A percentile compares a stretch with the other conserved stretches of the same genome.
phyloP scores from a whole-genome alignment of 2,797 vertebrate species.

The Columba guinea region DNA sequence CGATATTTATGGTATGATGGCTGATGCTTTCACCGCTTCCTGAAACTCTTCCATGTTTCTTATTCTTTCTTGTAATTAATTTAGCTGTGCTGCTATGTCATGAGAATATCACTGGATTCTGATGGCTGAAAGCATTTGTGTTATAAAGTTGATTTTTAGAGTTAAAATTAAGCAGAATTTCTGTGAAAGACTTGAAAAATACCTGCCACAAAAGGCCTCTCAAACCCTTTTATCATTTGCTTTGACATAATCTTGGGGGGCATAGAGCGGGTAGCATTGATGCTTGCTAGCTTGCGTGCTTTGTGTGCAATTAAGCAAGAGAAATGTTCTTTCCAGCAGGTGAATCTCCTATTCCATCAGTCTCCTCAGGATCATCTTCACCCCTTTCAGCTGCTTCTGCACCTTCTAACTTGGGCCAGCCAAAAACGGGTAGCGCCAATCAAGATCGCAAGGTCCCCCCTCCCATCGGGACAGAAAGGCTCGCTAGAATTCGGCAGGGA shows the following conservation, averaged over 20 bases:
- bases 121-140: conserved; percentile 54
- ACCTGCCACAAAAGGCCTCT: neutral
- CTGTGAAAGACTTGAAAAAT: neutral
- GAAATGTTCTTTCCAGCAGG: conserved; percentile 84
- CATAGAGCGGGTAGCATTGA: neutral
- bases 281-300: neutral
- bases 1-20: conserved; percentile 8
- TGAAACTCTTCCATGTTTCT: conserved; percentile 68
- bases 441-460: conserved; percentile 96
- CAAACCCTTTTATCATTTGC: neutral
- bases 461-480: conserved; percentile 95
- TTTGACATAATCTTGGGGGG: neutral
- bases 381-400: conserved; percentile 90
- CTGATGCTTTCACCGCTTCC: conserved; percentile 49
- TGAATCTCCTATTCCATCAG: conserved; percentile 93
- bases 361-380: conserved; percentile 92
- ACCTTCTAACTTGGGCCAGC: conserved; percentile 86
- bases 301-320: conserved; percentile 73
- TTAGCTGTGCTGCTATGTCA: neutral
- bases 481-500: conserved; percentile 95
- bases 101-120: neutral
- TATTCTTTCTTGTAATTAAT: conserved; percentile 33
- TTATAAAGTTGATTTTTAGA: neutral
- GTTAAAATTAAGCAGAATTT: neutral
- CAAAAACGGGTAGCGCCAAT: conserved; percentile 83